A percentile compares a stretch with the other conserved stretches of the same genome.
Evolutionary conservation across 1,140 invertebrate species (phyloP).

Genomic region (Yoshiicerus persimilis): DNA sequence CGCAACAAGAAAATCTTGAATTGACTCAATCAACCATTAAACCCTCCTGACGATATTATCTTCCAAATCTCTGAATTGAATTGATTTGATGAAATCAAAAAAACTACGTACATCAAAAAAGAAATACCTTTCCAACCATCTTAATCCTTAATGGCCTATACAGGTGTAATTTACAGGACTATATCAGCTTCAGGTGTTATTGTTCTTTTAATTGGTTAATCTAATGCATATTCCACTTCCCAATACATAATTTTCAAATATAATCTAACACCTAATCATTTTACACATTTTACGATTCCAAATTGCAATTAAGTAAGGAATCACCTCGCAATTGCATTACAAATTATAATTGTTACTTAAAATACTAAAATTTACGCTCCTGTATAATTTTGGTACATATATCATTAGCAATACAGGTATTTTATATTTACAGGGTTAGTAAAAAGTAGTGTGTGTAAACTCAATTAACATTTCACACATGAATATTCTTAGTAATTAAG

Average conservation of each 20-base stretch:
- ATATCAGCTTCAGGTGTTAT: background rate
- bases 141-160: no score
- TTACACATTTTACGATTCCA: no score
- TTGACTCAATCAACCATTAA: conserved; percentile 20
- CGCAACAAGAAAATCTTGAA: conserved; percentile 9
- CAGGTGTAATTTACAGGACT: background rate
- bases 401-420: no score
- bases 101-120: background rate
- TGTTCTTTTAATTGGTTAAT: background rate
- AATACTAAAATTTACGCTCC: background rate
- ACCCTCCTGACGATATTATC: background rate
- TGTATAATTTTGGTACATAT: background rate
- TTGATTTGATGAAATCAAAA: background rate
- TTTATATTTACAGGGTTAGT: no score
- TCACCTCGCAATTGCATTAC: no score
- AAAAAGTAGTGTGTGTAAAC: no score
- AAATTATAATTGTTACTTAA: background rate
- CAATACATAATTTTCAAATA: background rate
- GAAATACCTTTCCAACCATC: background rate
- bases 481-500: background rate
- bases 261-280: background rate
- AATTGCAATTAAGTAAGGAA: background rate
- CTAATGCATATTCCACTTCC: background rate
- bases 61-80: background rate
- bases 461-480: background rate